Base-by-base conservation (phyloP, 1,140 invertebrate genomes). In the Gryon sp. region DNA sequence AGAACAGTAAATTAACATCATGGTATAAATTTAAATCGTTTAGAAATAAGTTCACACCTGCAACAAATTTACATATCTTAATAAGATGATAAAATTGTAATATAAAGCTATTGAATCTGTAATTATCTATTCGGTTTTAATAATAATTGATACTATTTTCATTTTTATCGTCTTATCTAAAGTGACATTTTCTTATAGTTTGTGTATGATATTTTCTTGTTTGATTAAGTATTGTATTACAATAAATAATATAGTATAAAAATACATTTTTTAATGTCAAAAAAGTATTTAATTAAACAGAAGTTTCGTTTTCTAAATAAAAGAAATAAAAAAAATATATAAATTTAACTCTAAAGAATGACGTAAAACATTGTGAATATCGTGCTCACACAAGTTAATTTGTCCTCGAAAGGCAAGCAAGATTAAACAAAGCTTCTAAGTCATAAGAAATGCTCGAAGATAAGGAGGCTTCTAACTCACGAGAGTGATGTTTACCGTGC, bases 351-450 rank as follows among this genome's bases (percentile, higher is more conserved):
- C 7, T 24, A 28, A 15, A 15, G 18, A 43, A 59, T 65, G 69
- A 65, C 60, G 59, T 15, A 75, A n/a, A 75, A 66, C 55, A 46
- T 60, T 36, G 12, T 18, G 50, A 68, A 57, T 55, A 60, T 74
- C 62, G n/a, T 32, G 73, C 41, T 57, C 57, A 32, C 60, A 52
- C 60, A 43, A 63, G 50, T 63, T 68, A 63, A 69, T 76, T 69
- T 57, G 57, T 62, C 62, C 72, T 62, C 62, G 55, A 68, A 48
- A 26, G 55, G n/a, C 62, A 38, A 8, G 46, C 19, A 36, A 68
- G 72, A 68, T 75, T 75, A 75, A 75, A 75, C 72, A 75, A 68
- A 75, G 63, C 72, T 62, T 75, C 72, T 75, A 75, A 68, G 20
- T 60, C 41, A 60, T 63, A 68, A 75, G 62, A 75, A 75, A 55